phyloP scores from a whole-genome alignment of 2,888 invertebrate genomes.

The Tiphia femorata region DNA sequence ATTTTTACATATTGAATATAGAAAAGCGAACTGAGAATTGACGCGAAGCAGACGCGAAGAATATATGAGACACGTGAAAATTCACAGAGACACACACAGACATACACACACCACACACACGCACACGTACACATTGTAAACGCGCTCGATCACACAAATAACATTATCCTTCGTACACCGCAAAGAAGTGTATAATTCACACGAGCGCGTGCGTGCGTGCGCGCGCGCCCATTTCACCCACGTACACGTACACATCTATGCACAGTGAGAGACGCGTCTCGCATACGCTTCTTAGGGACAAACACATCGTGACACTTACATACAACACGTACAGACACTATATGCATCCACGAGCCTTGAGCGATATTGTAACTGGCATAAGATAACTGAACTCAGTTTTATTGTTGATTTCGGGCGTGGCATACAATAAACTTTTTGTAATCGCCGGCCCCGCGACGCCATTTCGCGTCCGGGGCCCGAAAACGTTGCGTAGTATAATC shows the following conservation, averaged over 20 bases:
- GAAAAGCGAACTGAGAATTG: slow-evolving; percentile 38
- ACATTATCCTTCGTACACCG: slow-evolving; percentile 12
- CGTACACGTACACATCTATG: slow-evolving; percentile 6
- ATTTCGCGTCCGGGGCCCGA: slow-evolving; percentile 53
- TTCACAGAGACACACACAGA: slow-evolving; percentile 11
- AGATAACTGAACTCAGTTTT: slow-evolving; percentile 59
- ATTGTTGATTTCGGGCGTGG: slow-evolving; percentile 62
- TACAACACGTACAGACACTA: slow-evolving; percentile 7
- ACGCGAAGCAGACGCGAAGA: slow-evolving; percentile 34
- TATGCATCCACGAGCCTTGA: slow-evolving; percentile 45
- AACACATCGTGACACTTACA: slow-evolving; percentile 5
- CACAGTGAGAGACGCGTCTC: no score
- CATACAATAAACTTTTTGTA: slow-evolving; percentile 64
- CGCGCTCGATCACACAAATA: slow-evolving; percentile 4
- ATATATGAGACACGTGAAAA: slow-evolving; percentile 12
- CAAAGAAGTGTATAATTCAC: background rate
- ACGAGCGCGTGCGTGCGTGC: background rate
- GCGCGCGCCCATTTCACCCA: background rate
- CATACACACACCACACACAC: slow-evolving; percentile 6
- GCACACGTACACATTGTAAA: slow-evolving; percentile 6
- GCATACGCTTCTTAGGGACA: no score
- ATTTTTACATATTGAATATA: slow-evolving; percentile 63
- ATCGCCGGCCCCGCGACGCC: slow-evolving; percentile 51
- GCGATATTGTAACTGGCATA: slow-evolving; percentile 40
- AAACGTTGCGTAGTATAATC: slow-evolving; percentile 67